phyloP scores from a whole-genome alignment of 2,888 invertebrate species.

The Brachynemurus nebulosus region DNA sequence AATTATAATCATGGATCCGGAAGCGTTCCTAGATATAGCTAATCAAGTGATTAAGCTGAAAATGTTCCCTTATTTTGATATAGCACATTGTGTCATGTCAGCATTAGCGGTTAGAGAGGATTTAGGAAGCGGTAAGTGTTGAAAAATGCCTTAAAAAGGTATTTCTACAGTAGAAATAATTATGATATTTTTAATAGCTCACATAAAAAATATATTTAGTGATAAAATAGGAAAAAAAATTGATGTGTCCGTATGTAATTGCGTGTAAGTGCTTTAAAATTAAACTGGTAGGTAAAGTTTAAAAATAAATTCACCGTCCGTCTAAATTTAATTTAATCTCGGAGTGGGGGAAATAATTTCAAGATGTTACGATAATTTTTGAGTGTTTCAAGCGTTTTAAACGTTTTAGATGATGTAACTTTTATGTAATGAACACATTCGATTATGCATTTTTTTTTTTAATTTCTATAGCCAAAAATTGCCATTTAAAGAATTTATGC shows the following conservation, averaged over 20 bases:
- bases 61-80: constrained; percentile 99
- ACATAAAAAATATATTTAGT: background rate
- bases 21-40: constrained; percentile 93
- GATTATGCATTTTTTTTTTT: too few relatives aligned
- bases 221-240: background rate
- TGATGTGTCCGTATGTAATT: too few relatives aligned
- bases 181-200: background rate
- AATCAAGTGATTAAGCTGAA: constrained; percentile 97
- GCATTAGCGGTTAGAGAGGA: constrained; percentile 93
- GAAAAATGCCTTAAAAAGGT: background rate
- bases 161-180: background rate
- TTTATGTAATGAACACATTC: too few relatives aligned
- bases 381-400: too few relatives aligned
- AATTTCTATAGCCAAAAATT: too few relatives aligned
- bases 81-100: constrained; percentile 90
- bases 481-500: too few relatives aligned
- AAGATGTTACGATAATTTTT: too few relatives aligned
- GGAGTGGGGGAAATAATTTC: background rate
- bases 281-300: background rate
- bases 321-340: constrained; percentile 1
- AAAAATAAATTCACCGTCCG: background rate
- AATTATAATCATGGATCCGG: constrained; percentile 64
- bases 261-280: background rate
- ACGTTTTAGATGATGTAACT: too few relatives aligned
- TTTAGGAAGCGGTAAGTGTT: constrained; percentile 67